phyloP scores from a whole-genome alignment of 2,113 vertebrate genomes.

The Lucifuga dentata region DNA sequence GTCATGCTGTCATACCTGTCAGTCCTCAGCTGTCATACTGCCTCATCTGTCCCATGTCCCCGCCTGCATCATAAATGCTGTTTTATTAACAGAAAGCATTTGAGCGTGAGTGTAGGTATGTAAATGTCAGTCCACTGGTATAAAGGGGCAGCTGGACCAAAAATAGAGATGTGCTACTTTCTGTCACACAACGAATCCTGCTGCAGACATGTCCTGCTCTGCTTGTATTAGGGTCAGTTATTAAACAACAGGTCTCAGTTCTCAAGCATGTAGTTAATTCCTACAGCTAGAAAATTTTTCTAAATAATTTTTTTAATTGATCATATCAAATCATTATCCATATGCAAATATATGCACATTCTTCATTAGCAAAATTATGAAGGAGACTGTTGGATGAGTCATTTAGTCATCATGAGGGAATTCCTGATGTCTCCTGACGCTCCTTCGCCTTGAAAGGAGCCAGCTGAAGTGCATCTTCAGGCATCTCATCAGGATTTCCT shows the following conservation, averaged over 20 bases:
- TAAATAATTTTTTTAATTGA: slow-evolving; percentile 22
- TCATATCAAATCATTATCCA: slow-evolving; percentile 10
- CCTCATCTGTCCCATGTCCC: background rate
- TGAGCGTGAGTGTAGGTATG: background rate
- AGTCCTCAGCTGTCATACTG: slow-evolving; percentile 39
- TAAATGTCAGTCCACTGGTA: background rate
- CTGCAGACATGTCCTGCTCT: background rate
- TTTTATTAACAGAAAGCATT: slow-evolving; percentile 15
- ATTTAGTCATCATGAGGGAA: too few relatives aligned
- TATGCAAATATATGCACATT: slow-evolving; percentile 3
- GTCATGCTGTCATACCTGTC: slow-evolving; percentile 17
- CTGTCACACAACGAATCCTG: background rate
- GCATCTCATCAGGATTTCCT: too few relatives aligned
- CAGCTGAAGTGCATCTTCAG: too few relatives aligned
- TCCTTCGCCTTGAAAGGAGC: too few relatives aligned
- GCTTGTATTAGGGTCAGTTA: background rate
- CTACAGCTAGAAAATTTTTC: slow-evolving; percentile 1
- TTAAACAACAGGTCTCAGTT: background rate
- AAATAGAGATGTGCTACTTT: slow-evolving; percentile 12
- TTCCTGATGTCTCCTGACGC: too few relatives aligned
- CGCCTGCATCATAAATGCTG: slow-evolving; percentile 4
- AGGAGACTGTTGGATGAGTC: too few relatives aligned
- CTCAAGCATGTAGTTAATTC: slow-evolving; percentile 5
- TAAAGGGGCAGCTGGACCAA: background rate
- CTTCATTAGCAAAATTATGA: background rate